Evolutionary conservation across 2,113 vertebrate genomes (phyloP), one percentile per base, ranked within the genome.

Genomic region (Neogobius melanostomus): DNA sequence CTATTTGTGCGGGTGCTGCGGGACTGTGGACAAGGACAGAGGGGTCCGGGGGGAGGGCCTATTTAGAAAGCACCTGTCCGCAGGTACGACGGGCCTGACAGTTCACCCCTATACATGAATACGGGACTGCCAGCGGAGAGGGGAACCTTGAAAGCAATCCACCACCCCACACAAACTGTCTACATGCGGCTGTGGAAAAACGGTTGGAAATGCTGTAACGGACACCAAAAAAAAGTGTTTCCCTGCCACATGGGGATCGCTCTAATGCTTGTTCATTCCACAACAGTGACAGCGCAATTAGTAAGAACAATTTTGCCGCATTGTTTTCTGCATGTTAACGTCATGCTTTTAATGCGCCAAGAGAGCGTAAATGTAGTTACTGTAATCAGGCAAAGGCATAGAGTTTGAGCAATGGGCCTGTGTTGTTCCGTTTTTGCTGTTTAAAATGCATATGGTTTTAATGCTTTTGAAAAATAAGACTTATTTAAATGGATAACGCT

Each of bases 61-160:
- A 78, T 80, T 80, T 69, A 66, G 77, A 85, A 83, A 85, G 57
- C 81, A 67, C 75, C 88, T 87, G 81, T 66, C 82, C 73, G 72
- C 73, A 53, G 82, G 74, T 71, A 72, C 47, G 28, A 68, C 61
- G 8, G 21, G 43, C 45, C 70, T 82, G 73, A 83, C 71, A 76
- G 61, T 75, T 57, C 42, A 0, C 68, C 7, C 78, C 11, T 74
- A 15, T 46, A 44, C 45, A 65, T 82, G 67, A 76, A 47, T 72
- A 76, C 63, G 57, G 67, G 64, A 69, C 57, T 21, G 53, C 77
- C 68, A 75, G 68, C 71, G 47, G 76, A 79, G 78, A 16, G 15
- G 64, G 28, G 21, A 74, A 75, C 77, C 68, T 76, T 76, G 77
- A 85, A 85, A 87, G 73, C 72, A 71, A 73, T 77, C 75, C 73